Evolutionary conservation across 2,113 vertebrate species (phyloP), one percentile per base, ranked within the genome.

Genomic region (Eurystomus gularis): DNA sequence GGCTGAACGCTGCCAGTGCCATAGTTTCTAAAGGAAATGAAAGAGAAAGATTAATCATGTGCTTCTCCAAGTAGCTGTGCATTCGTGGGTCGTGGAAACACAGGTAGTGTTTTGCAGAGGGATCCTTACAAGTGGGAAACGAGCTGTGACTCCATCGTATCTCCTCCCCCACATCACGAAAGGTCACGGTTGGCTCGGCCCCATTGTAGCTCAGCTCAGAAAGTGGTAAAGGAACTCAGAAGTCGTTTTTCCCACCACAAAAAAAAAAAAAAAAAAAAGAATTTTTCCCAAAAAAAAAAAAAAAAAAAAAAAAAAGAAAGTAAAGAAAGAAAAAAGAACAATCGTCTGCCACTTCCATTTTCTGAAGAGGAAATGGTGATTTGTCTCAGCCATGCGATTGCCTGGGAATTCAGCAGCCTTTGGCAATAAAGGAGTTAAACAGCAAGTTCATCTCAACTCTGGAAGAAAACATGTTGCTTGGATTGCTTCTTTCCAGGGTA

Each of bases 361-460:
- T 85, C 82, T 90, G 71, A 44, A 81, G 79, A 88, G 93, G 93
- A 94, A 96, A 93, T 13, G 35, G 71, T 40, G 82, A 46, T 93
- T 82, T 83, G 82, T 69, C 72, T 75, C 24, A 49, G 92, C 90
- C 21, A 0, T 37, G 37, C n/a, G 28, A 1, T 18, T 62, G 82
- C 90, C 76, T 96, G 92, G 78, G 96, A 96, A 90, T 75, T 81
- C 26, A 54, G 64, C 33, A 54, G 42, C 77, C 40, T 78, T 82
- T 65, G 83, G 94, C 40, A 20, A 54, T 3, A 91, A 84, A 92
- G 33, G 80, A 81, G 77, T 94, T 93, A 96, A 96, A 68, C 18
- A 79, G 40, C 25, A 72, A 72, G 52, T 86, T 91, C 64, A 11
- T 40, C 31, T 54, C 49, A 26, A 66, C 40, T 78, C 48, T 54